Evolutionary conservation across 2,888 invertebrate species (phyloP).

Genomic region (Ectemnius cavifrons): DNA sequence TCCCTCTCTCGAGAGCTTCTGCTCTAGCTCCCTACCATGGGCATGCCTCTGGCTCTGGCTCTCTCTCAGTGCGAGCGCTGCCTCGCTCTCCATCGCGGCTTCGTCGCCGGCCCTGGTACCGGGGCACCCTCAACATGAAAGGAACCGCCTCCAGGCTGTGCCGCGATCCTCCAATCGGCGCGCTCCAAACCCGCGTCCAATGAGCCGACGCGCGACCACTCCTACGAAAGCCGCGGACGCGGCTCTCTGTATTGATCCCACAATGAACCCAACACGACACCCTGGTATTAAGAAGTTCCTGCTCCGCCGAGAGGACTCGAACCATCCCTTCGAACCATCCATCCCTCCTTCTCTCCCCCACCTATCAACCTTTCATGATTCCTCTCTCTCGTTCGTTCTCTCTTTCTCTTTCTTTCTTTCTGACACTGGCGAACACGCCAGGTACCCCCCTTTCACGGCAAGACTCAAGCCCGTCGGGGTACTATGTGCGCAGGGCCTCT

Average conservation of each 20-base stretch:
- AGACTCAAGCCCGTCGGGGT: too few relatives aligned
- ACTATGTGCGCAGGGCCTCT: too few relatives aligned
- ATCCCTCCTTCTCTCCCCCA: slow-evolving; percentile 43
- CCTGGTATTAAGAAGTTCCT: slow-evolving; percentile 71
- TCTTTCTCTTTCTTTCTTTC: slow-evolving; percentile 24
- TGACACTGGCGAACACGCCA: slow-evolving; percentile 14
- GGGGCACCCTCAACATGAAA: slow-evolving; percentile 14
- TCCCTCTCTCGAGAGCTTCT: slow-evolving; percentile 24
- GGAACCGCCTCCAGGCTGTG: slow-evolving; percentile 75
- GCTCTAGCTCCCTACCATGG: slow-evolving; percentile 16
- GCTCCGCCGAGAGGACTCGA: slow-evolving; percentile 53
- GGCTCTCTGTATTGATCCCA: slow-evolving; percentile 75
- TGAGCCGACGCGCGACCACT: slow-evolving; percentile 73
- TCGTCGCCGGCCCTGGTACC: slow-evolving; percentile 18
- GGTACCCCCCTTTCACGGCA: not conserved
- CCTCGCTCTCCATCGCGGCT: slow-evolving; percentile 34
- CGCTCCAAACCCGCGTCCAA: slow-evolving; percentile 69
- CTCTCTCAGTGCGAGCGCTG: not conserved
- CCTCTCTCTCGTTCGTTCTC: slow-evolving; percentile 14
- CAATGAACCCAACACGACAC: slow-evolving; percentile 73
- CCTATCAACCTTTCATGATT: slow-evolving; percentile 1
- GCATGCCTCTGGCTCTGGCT: not conserved
- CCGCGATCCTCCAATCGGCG: slow-evolving; percentile 67
- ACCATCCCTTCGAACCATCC: slow-evolving; percentile 54
- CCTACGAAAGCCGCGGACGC: slow-evolving; percentile 65